These are phyloP conservation scores for Aphis gossypii DNA, from an alignment of 1,140 invertebrate species.

Conservation along the genomic window DNA sequence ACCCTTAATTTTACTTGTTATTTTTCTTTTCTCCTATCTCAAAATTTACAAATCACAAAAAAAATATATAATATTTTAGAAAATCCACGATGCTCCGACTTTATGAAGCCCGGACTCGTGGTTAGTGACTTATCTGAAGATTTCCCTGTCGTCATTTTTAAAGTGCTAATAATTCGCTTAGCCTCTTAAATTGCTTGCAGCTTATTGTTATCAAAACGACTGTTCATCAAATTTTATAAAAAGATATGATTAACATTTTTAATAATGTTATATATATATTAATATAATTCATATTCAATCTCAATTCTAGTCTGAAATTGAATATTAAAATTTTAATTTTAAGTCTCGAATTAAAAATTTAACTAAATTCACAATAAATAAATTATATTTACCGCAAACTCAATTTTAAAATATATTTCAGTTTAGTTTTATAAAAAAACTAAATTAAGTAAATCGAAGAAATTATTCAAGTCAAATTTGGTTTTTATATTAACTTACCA, in stretches of 20 bases:
- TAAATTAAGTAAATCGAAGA: neutral
- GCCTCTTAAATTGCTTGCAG: too few species aligned
- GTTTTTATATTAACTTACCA: neutral
- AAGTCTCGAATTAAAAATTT: neutral
- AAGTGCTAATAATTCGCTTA: too few species aligned
- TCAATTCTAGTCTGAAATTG: neutral
- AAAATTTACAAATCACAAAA: too few species aligned
- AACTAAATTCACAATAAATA: neutral
- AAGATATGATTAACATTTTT: neutral
- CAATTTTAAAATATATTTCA: neutral
- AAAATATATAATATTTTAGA: too few species aligned
- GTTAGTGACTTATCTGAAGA: too few species aligned
- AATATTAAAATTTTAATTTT: neutral
- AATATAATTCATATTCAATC: neutral
- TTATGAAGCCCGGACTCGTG: too few species aligned
- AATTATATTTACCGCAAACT: neutral
- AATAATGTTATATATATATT: neutral
- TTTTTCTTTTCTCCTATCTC: too few species aligned
- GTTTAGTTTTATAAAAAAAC: neutral
- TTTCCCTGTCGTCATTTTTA: too few species aligned
- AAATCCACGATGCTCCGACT: too few species aligned
- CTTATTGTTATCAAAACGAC: too few species aligned
- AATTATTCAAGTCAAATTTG: neutral
- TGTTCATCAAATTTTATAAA: too few species aligned
- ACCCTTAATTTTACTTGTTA: too few species aligned